Base-by-base conservation (phyloP, 2,113 vertebrate species). In the Phoxinus phoxinus region DNA sequence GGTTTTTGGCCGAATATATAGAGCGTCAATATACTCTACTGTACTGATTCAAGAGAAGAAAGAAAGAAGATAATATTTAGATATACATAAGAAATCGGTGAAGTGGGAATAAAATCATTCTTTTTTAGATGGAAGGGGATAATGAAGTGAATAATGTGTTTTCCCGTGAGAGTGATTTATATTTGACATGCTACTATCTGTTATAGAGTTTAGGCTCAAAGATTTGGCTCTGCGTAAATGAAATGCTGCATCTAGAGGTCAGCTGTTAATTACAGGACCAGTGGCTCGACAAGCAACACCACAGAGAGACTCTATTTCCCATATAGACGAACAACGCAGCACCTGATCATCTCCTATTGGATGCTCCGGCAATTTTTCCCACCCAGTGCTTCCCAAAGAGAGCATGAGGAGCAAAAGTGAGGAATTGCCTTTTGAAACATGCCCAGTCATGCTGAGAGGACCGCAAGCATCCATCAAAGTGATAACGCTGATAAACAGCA, bases 401-500 rank as follows among this genome's bases (percentile, higher is more conserved):
- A 53, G 23, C 74, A 30, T 30, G 23, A 79, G 59, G 74, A 69
- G 46, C 37, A 13, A 12, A 80, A 61, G 77, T 35, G 77, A 61
- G 41, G 17, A 19, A 25, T 11, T 48, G 41, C 19, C 61, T 67
- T 59, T 92, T 92, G 92, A 93, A 90, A 91, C 89, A 90, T 84
- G 87, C 89, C 89, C 90, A 90, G 89, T 91, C 92, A 91, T 37
- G 53, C 89, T 67, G 89, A 87, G 81, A 91, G 88, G 89, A 90
- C 90, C 88, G 81, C 90, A 88, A 91, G 90, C 87, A 83, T 93
- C 89, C 92, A 93, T 91, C 87, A 88, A 80, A 91, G 90, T 91
- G 87, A 91, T 90, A 93, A 93, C 92, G 91, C 90, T 89, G 91
- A 88, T 72, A 69, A 86, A 78, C 37, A 85, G 30, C 44, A 86